Evolutionary conservation across 1,140 invertebrate species (phyloP), one percentile per base, ranked within the genome.

Genomic region (Anastatus disparis): DNA sequence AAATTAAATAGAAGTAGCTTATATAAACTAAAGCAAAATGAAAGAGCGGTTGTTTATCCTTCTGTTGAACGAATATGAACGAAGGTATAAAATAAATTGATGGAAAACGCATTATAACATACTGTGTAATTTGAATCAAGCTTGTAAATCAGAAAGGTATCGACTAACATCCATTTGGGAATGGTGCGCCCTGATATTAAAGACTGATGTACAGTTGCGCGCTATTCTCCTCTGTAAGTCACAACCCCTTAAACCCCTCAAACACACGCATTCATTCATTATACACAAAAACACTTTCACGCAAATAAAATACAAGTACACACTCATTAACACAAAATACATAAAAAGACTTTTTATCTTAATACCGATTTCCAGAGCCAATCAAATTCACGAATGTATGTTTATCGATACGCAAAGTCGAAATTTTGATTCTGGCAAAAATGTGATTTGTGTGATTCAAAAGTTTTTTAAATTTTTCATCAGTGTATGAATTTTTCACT

Each of bases 151-250:
- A 46, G 74, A 76, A 79, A 72, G 71, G 74, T 77, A 76, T 70
- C 72, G 70, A 75, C 65, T 59, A 80, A 81, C 77, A 82, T 80
- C 77, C 77, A 71, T 58, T 70, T 63, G 83, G 81, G 80, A 84
- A 85, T 85, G 81, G 84, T 86, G 83, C 84, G 84, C 83, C 84
- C 84, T 85, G 84, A 85, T 85, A 83, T 85, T 83, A 84, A 71
- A 86, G 84, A 86, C 84, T 86, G 84, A 86, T 86, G 84, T 86
- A 86, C 84, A 86, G 84, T 85, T 75, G 84, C 84, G 84, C 83
- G 84, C 84, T 86, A 82, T 86, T 85, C 84, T 83, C 79, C 73
- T 58, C 72, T 72, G 76, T 77, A 76, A 74, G 63, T 78, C 76
- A 71, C 65, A 56, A 58, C 20, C 73, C 68, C n/a, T 72, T 52